A percentile compares a stretch with the other conserved stretches of the same genome.
These are phyloP conservation scores for Pachycephus smyrnensis DNA, from an alignment of 2,888 invertebrate genomes.

Conservation along the genomic window DNA sequence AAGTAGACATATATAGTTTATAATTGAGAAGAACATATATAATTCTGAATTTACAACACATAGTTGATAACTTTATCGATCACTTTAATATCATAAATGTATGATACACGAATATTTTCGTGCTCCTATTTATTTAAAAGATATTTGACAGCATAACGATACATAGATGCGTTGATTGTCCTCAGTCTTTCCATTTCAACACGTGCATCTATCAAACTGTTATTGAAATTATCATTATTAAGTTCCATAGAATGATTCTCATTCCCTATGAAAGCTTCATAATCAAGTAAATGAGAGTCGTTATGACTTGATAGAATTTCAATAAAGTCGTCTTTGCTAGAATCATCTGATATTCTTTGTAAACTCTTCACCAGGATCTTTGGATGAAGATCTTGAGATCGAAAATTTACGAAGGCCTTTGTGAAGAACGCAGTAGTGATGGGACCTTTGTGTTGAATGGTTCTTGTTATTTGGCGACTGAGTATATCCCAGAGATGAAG, in stretches of 20 bases:
- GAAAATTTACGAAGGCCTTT: conserved; percentile 72
- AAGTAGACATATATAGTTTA: not conserved
- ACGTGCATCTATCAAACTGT: conserved; percentile 33
- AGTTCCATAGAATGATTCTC: not conserved
- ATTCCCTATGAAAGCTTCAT: conserved; percentile 32
- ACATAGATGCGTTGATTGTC: conserved; percentile 50
- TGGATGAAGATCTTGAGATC: conserved; percentile 72
- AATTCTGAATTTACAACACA: not conserved
- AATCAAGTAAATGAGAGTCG: conserved; percentile 21
- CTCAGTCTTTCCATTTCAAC: conserved; percentile 47
- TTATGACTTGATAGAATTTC: conserved; percentile 43
- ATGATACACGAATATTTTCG: not conserved
- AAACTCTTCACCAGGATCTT: conserved; percentile 73
- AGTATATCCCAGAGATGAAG: conserved; percentile 86
- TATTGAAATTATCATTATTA: not conserved
- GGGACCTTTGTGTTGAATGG: conserved; percentile 79
- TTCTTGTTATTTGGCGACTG: conserved; percentile 80
- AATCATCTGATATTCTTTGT: conserved; percentile 74
- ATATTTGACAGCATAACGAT: conserved; percentile 39
- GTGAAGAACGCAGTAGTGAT: conserved; percentile 80
- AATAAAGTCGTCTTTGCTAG: conserved; percentile 66
- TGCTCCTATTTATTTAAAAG: conserved; percentile 19
- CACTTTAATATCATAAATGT: not conserved
- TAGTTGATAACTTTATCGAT: not conserved
- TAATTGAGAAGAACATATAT: not conserved